Evolutionary conservation across 2,888 invertebrate species (phyloP).

Genomic region (Neoaliturus tenellus): DNA sequence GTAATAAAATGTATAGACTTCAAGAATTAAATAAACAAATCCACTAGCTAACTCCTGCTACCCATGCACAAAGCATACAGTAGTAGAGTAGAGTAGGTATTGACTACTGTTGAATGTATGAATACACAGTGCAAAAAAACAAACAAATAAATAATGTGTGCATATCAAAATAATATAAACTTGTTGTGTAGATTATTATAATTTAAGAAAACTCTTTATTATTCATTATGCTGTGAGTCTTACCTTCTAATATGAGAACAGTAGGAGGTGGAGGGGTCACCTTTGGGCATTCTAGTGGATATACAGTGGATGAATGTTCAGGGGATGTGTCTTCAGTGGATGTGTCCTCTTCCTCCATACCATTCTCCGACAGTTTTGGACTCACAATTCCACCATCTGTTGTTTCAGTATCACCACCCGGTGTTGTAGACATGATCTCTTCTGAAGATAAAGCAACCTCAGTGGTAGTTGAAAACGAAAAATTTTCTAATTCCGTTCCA

Average conservation of each 20-base stretch:
- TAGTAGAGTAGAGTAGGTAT: too few relatives aligned
- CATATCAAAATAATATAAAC: too few relatives aligned
- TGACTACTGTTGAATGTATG: too few relatives aligned
- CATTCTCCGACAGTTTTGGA: background rate
- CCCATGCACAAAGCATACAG: too few relatives aligned
- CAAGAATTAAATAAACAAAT: background rate
- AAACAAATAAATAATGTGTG: too few relatives aligned
- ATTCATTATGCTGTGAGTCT: too few relatives aligned
- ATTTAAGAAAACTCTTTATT: too few relatives aligned
- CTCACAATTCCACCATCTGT: background rate
- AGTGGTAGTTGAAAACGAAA: background rate
- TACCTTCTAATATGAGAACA: slow-evolving; percentile 64
- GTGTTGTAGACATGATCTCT: background rate
- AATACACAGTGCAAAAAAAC: too few relatives aligned
- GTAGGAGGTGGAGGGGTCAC: slow-evolving; percentile 75
- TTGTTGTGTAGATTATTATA: too few relatives aligned
- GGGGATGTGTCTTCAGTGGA: background rate
- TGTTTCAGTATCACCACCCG: background rate
- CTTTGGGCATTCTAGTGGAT: slow-evolving; percentile 58
- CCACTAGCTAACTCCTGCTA: background rate
- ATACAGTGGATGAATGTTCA: background rate
- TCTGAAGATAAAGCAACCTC: background rate
- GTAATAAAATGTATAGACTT: background rate
- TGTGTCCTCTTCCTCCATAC: background rate
- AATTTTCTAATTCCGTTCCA: background rate